Evolutionary conservation across 2,113 vertebrate species (phyloP).

Genomic region (Phaethornis superciliosus): DNA sequence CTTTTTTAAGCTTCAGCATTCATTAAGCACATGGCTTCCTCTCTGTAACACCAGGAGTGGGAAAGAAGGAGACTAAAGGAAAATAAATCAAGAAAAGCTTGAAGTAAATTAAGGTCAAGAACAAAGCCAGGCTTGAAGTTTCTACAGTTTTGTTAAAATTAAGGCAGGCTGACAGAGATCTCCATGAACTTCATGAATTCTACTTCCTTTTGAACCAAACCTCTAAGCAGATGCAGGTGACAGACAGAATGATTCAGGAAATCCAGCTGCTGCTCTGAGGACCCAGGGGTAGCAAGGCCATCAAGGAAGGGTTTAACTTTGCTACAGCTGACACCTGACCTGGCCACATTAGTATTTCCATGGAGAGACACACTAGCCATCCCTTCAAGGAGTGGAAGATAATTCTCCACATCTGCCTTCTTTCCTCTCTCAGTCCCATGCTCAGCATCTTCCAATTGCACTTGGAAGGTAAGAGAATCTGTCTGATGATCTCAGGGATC

Average conservation of each 20-base stretch:
- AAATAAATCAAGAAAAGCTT: neutral
- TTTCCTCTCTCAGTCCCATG: neutral
- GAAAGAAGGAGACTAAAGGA: neutral
- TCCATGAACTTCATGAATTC: neutral
- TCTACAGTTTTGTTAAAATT: neutral
- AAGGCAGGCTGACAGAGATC: neutral
- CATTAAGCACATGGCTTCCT: neutral
- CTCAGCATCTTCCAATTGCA: neutral
- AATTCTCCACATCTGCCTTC: neutral
- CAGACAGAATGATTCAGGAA: neutral
- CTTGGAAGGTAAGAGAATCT: neutral
- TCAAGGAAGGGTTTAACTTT: neutral
- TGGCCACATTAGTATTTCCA: neutral
- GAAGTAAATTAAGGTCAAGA: neutral
- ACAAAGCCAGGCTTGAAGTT: neutral
- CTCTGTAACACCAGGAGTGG: neutral
- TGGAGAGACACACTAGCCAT: neutral
- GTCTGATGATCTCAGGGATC: neutral
- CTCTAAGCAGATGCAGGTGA: neutral
- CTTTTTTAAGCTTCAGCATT: neutral
- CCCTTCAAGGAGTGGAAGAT: neutral
- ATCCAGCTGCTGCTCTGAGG: neutral
- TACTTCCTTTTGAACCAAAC: neutral
- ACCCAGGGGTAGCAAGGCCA: rapidly evolving
- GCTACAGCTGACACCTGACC: neutral